A percentile compares a stretch with the other conserved stretches of the same genome.
Evolutionary conservation across 1,140 invertebrate genomes (phyloP).

Genomic region (Laupala kohalensis): DNA sequence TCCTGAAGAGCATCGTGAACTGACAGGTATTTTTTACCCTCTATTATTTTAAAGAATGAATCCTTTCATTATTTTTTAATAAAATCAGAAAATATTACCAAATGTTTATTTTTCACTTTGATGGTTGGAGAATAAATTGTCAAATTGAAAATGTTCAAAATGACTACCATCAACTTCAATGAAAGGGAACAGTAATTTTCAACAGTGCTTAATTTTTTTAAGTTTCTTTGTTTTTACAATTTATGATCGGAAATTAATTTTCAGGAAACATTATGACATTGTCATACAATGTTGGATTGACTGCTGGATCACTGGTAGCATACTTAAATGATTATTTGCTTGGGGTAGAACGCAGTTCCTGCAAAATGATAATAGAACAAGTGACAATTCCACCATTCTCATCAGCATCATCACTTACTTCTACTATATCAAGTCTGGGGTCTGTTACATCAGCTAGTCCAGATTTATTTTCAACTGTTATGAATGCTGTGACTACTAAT

Average conservation of each 20-base stretch:
- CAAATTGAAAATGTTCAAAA: not conserved
- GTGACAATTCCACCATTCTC: not conserved
- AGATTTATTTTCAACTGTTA: not conserved
- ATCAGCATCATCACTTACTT: not conserved
- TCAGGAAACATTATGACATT: slow-evolving; percentile 85
- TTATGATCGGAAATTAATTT: slow-evolving; percentile 17
- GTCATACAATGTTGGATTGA: slow-evolving; percentile 73
- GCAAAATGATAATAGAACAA: not conserved
- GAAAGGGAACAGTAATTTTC: not conserved
- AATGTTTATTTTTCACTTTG: not conserved
- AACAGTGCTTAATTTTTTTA: not conserved
- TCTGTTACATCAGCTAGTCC: not conserved
- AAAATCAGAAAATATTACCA: not conserved
- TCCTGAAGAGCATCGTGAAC: slow-evolving; percentile 56
- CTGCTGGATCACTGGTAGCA: slow-evolving; percentile 65
- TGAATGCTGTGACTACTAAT: not conserved
- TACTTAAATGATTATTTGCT: slow-evolving; percentile 66
- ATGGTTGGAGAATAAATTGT: not conserved
- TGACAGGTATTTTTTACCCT: slow-evolving; percentile 46
- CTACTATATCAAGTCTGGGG: not conserved
- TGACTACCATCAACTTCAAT: not conserved
- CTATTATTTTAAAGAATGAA: too few relatives aligned
- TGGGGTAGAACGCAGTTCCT: slow-evolving; percentile 35
- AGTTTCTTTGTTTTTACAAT: not conserved
- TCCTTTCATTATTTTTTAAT: too few relatives aligned